These are phyloP conservation scores for Meriones psammophilus DNA, from an alignment of 2,797 vertebrate genomes.

Conservation along the genomic window DNA sequence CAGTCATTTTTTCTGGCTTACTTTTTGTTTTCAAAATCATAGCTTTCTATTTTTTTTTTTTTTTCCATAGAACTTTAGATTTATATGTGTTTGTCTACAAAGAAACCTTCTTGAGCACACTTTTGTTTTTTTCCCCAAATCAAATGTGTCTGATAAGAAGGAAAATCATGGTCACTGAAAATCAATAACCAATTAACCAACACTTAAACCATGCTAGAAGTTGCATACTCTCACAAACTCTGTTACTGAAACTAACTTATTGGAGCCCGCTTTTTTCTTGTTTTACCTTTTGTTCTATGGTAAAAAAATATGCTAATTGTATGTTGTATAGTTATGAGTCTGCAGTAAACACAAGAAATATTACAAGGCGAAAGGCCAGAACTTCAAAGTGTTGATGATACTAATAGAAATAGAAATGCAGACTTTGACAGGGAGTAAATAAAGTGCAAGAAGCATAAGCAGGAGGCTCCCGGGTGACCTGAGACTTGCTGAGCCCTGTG, in stretches of 20 bases:
- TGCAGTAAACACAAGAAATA: constrained; percentile 38
- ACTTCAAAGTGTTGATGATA: constrained; percentile 38
- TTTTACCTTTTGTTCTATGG: constrained; percentile 53
- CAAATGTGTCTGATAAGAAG: constrained; percentile 13
- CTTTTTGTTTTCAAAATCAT: constrained; percentile 19
- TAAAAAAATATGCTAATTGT: constrained; percentile 35
- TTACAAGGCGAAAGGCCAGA: constrained; percentile 15
- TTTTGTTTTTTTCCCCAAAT: background rate
- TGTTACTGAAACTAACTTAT: background rate
- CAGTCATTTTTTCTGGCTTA: background rate
- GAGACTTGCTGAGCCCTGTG: background rate
- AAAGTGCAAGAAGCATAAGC: background rate
- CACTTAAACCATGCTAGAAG: background rate
- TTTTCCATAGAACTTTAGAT: constrained; percentile 2
- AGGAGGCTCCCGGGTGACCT: background rate
- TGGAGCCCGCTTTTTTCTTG: constrained; percentile 20
- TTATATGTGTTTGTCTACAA: background rate
- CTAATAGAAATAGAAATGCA: constrained; percentile 46
- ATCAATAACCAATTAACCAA: constrained; percentile 6
- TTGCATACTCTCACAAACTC: background rate
- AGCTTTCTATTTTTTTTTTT: constrained; percentile 26
- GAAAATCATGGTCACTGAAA: background rate
- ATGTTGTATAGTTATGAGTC: constrained; percentile 65
- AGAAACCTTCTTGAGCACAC: constrained; percentile 8
- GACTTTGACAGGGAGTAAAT: constrained; percentile 45